Percentiles rank a stretch among this genome's conserved stretches.
These are phyloP conservation scores for Operophtera brumata DNA, from an alignment of 2,888 invertebrate genomes.

Conservation along the genomic window DNA sequence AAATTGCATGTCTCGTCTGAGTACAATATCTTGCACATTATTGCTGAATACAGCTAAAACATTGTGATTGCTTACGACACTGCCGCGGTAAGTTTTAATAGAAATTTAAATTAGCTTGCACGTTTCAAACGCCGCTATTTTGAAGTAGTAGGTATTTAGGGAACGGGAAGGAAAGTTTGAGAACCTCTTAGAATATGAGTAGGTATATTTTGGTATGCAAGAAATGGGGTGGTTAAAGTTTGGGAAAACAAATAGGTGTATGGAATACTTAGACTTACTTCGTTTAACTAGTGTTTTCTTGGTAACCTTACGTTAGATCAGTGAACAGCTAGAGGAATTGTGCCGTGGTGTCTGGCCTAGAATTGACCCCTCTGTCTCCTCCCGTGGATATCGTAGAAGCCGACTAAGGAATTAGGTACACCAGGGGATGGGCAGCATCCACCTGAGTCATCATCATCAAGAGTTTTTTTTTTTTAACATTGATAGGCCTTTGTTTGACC, in stretches of 20 bases:
- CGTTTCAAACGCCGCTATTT: slow-evolving; percentile 42
- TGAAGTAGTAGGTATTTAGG: slow-evolving; percentile 23
- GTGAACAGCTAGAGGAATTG: too few relatives aligned
- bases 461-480: too few relatives aligned
- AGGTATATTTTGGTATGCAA: slow-evolving; percentile 18
- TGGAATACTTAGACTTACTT: too few relatives aligned
- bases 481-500: too few relatives aligned
- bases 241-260: slow-evolving; percentile 4
- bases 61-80: slow-evolving; percentile 69
- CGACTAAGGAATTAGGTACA: too few relatives aligned
- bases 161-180: slow-evolving; percentile 20
- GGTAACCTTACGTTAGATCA: too few relatives aligned
- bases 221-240: slow-evolving; percentile 13
- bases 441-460: too few relatives aligned
- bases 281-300: too few relatives aligned
- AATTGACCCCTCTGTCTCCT: too few relatives aligned
- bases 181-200: slow-evolving; percentile 11
- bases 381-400: too few relatives aligned
- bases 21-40: slow-evolving; percentile 6
- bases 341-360: too few relatives aligned
- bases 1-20: background rate
- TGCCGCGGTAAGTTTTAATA: slow-evolving; percentile 72
- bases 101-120: slow-evolving; percentile 74
- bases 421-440: too few relatives aligned
- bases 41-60: slow-evolving; percentile 44